phyloP scores from a whole-genome alignment of 2,888 invertebrate genomes.

The Zaprionus lineosus region DNA sequence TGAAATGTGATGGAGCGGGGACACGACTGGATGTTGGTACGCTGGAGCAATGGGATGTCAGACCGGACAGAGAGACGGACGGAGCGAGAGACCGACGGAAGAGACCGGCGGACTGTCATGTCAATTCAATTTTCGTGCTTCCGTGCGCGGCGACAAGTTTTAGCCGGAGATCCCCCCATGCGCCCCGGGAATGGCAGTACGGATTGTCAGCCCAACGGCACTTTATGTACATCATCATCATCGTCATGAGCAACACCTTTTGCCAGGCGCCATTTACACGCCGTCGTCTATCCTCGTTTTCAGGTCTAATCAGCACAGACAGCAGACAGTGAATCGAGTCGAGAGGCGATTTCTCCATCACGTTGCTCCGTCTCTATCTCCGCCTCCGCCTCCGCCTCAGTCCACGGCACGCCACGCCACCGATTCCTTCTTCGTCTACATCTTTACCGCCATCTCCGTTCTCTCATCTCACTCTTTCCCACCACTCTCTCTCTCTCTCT shows the following conservation, averaged over 20 bases:
- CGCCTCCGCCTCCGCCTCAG: no score
- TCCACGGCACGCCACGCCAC: no score
- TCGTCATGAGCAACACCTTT: slow-evolving; percentile 77
- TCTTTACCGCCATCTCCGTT: no score
- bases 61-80: slow-evolving; percentile 1
- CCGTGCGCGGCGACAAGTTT: slow-evolving; percentile 78
- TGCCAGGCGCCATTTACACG: slow-evolving; percentile 78
- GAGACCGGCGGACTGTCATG: slow-evolving; percentile 68
- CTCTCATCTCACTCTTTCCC: no score
- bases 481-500: slow-evolving; percentile 9
- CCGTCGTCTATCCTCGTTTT: slow-evolving; percentile 76
- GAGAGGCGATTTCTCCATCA: slow-evolving; percentile 16
- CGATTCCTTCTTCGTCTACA: no score
- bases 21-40: neutral
- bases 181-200: slow-evolving; percentile 36
- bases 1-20: slow-evolving; percentile 11
- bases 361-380: no score
- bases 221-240: slow-evolving; percentile 70
- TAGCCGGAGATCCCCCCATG: slow-evolving; percentile 52
- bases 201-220: slow-evolving; percentile 68
- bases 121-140: slow-evolving; percentile 79
- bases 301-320: slow-evolving; percentile 74
- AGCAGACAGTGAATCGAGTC: slow-evolving; percentile 42
- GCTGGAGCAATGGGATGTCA: neutral
- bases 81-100: neutral